These are phyloP conservation scores for Melanotaenia duboulayi DNA, from an alignment of 2,113 vertebrate genomes.

Conservation along the genomic window DNA sequence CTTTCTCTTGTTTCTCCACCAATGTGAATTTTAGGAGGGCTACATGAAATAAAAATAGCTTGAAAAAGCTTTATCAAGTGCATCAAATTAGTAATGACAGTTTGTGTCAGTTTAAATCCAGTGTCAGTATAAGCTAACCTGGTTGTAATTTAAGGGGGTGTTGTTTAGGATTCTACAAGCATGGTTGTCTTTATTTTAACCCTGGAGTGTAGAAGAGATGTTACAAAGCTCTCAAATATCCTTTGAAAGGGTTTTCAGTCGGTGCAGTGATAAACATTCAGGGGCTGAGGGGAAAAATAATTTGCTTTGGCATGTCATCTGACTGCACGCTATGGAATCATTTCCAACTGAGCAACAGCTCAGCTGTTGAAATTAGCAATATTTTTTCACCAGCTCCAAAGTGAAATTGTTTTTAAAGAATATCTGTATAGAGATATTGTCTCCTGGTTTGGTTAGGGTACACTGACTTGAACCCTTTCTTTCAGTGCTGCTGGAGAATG, in stretches of 20 bases:
- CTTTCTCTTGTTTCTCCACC: constrained; percentile 2
- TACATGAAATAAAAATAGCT: constrained; percentile 14
- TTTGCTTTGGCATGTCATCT: background rate
- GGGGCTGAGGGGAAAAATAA: background rate
- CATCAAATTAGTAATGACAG: background rate
- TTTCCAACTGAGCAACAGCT: background rate
- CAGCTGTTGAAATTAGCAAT: background rate
- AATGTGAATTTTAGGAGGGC: background rate
- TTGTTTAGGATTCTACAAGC: background rate
- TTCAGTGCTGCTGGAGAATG: constrained; percentile 89
- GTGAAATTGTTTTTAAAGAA: constrained; percentile 7
- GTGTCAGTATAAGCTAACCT: background rate
- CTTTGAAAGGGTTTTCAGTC: background rate
- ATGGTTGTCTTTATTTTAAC: background rate
- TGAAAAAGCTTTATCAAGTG: constrained; percentile 2
- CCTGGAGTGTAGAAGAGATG: background rate
- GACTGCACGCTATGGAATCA: background rate
- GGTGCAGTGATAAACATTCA: background rate
- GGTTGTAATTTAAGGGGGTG: background rate
- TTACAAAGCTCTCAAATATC: background rate
- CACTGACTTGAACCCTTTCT: constrained; percentile 13
- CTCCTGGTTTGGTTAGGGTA: background rate
- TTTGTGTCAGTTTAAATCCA: background rate
- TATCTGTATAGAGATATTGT: background rate
- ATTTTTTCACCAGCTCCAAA: background rate